Percentiles rank a stretch among this genome's conserved stretches.
These are phyloP conservation scores for Leptopilina myrica DNA, from an alignment of 2,888 invertebrate genomes.

Conservation along the genomic window DNA sequence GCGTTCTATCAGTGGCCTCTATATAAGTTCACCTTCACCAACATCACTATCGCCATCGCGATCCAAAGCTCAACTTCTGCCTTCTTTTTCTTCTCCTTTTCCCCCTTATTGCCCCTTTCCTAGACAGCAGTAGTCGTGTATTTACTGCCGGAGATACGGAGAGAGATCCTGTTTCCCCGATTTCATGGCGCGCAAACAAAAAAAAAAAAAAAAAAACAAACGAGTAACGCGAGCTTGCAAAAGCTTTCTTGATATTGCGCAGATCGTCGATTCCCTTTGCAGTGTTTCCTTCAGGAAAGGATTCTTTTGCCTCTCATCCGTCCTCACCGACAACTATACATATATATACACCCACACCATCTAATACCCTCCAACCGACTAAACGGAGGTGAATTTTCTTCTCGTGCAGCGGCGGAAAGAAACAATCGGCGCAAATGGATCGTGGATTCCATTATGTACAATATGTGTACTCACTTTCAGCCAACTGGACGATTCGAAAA, in stretches of 20 bases:
- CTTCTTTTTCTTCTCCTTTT: background rate
- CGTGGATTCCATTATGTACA: slow-evolving; percentile 26
- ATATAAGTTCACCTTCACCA: slow-evolving; percentile 53
- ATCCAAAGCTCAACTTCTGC: background rate
- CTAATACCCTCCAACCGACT: background rate
- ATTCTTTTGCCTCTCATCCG: slow-evolving; percentile 37
- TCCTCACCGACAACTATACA: background rate
- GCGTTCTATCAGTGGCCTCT: slow-evolving; percentile 67
- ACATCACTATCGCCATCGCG: slow-evolving; percentile 11
- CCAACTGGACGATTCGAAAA: background rate
- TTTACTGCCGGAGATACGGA: slow-evolving; percentile 64
- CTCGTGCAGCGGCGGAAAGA: slow-evolving; percentile 24
- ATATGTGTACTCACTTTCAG: background rate
- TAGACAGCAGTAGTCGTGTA: slow-evolving; percentile 62
- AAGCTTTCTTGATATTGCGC: slow-evolving; percentile 44
- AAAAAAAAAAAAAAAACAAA: slow-evolving; percentile 51
- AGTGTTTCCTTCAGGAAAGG: slow-evolving; percentile 10
- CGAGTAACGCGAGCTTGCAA: slow-evolving; percentile 40
- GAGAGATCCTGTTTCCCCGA: slow-evolving; percentile 58
- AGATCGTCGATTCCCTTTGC: slow-evolving; percentile 13
- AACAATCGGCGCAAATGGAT: slow-evolving; percentile 36
- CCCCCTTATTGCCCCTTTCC: background rate
- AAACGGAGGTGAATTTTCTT: slow-evolving; percentile 8
- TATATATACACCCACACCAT: background rate
- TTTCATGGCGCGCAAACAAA: slow-evolving; percentile 54